Conservation (phyloP, 2,797 vertebrate genomes). For the Lepidocolaptes lacrymiger region DNA sequence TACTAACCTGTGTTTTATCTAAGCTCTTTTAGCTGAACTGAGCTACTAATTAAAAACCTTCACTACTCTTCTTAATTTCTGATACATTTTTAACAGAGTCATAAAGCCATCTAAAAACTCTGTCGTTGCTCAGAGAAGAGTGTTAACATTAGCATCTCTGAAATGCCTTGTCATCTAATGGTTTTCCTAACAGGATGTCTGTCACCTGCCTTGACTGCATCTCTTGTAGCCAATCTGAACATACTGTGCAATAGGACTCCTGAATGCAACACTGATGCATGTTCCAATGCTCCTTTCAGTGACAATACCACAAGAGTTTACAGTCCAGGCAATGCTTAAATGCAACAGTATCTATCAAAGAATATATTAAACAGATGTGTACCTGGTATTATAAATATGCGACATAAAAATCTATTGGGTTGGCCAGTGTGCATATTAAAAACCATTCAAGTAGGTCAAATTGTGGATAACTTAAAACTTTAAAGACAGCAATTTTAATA, state of each 20-base stretch:
- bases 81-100: background rate
- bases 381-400: slow-evolving; percentile 50
- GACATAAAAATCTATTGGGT: slow-evolving; percentile 51
- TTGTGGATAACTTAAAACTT: slow-evolving; percentile 71
- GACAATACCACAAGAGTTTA: background rate
- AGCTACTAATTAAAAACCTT: slow-evolving; percentile 49
- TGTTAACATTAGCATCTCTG: background rate
- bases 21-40: background rate
- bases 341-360: slow-evolving; percentile 12
- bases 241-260: background rate
- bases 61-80: background rate
- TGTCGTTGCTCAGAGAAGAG: background rate
- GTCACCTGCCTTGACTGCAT: background rate
- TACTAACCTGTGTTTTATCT: slow-evolving; percentile 25
- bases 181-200: background rate
- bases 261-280: background rate
- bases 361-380: slow-evolving; percentile 58
- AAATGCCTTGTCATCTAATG: background rate
- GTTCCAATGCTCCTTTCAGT: background rate
- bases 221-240: background rate
- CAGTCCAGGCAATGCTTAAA: background rate
- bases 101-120: slow-evolving; percentile 18
- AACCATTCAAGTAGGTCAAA: slow-evolving; percentile 68
- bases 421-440: slow-evolving; percentile 61
- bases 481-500: slow-evolving; percentile 78